Conservation (phyloP, 2,113 vertebrate species). For the Cololabis saira region DNA sequence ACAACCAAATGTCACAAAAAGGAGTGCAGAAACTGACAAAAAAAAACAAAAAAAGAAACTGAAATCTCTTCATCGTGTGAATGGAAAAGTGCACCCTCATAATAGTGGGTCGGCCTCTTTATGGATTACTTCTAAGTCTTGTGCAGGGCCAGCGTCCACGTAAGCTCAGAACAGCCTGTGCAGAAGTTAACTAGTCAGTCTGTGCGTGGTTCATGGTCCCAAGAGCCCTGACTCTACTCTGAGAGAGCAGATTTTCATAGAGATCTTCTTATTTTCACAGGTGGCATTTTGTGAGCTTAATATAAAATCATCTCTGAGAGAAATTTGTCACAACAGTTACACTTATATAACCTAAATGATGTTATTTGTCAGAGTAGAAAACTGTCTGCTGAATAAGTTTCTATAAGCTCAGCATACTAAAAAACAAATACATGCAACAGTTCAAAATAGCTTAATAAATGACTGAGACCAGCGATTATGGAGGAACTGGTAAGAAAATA, state of each 20-base stretch:
- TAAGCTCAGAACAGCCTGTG: constrained; percentile 10
- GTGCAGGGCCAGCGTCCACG: neutral
- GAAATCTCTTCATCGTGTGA: neutral
- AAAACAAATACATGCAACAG: neutral
- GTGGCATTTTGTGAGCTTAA: too few species aligned
- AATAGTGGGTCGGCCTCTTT: constrained; percentile 12
- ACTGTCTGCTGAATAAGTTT: neutral
- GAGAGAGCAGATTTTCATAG: too few species aligned
- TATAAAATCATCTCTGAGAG: neutral
- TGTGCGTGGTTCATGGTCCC: too few species aligned
- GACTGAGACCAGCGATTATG: neutral
- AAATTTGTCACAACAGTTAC: neutral
- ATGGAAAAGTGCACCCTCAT: constrained; percentile 3
- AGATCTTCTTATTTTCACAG: too few species aligned
- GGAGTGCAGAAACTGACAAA: neutral
- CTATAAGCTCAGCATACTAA: neutral
- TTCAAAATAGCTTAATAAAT: neutral
- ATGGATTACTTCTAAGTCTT: constrained; percentile 18
- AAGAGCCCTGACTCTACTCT: too few species aligned
- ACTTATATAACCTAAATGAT: too few species aligned
- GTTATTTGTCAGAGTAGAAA: too few species aligned
- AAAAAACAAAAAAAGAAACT: neutral
- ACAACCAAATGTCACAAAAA: neutral
- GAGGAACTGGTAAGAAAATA: neutral
- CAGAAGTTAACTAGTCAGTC: constrained; percentile 31